Evolutionary conservation across 2,888 invertebrate species (phyloP), one percentile per base, ranked within the genome.

Genomic region (Osmoderma eremita): DNA sequence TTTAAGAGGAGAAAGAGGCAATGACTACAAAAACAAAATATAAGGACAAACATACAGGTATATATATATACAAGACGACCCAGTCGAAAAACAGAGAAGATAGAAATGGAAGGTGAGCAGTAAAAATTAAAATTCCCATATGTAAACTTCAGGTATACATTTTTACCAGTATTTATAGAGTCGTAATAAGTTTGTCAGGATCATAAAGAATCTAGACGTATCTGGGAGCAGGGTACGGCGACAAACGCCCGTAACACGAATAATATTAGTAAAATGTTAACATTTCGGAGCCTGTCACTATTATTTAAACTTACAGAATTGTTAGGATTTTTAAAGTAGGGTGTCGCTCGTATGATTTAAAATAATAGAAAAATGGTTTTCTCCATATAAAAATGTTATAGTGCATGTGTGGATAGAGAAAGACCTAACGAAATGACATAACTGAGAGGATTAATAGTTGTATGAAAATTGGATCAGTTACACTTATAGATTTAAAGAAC

Each of bases 101-200:
- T 61, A 61, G 58, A 61, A 61, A 45, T 61, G 30, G 50, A 64
- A 67, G 50, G 56, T 72, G 63, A 49, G 73, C 72, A 73, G 73
- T 77, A 75, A 78, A 78, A 78, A 79, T 78, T 77, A 78, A 78
- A 78, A 78, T 77, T 78, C 76, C 72, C 76, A 75, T 77, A 78
- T 77, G 77, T 61, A 61, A 61, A 61, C 30, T 75, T 73, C 75
- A 75, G 75, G 75, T 76, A 75, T 75, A 77, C 76, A 77, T 78
- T 78, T 78, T 77, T 63, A 51, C 53, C 51, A 45, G 77, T 80
- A 81, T 80, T 81, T 81, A 81, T 81, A 78, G 79, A 80, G 80
- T 80, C 81, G 79, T 81, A 81, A 81, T 81, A 80, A 77, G 76
- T 78, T 75, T 80, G 79, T 80, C 80, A 78, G 78, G 79, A 78